Evolutionary conservation across 2,888 invertebrate genomes (phyloP).

Genomic region (Trilocha varians): DNA sequence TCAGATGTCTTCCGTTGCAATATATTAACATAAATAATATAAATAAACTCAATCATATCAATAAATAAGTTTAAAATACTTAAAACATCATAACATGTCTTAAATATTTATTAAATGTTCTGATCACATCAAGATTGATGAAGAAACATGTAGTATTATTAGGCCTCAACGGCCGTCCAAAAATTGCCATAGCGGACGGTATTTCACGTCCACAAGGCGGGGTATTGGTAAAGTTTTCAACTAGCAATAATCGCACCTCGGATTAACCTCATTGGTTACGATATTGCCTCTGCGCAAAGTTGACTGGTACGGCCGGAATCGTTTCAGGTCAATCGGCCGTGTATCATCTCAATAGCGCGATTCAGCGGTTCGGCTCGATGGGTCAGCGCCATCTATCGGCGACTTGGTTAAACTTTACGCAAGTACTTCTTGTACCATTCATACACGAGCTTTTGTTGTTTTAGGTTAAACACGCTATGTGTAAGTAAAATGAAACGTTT

Average conservation of each 20-base stretch:
- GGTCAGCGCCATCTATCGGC: slow-evolving; percentile 31
- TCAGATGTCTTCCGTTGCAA: no score
- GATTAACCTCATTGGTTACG: slow-evolving; percentile 93
- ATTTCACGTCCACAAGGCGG: slow-evolving; percentile 74
- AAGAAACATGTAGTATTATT: slow-evolving; percentile 9
- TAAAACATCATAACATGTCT: no score
- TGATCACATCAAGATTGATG: no score
- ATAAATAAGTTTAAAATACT: no score
- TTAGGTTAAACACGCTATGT: no score
- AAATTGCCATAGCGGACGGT: slow-evolving; percentile 67
- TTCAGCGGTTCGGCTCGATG: slow-evolving; percentile 16
- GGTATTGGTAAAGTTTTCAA: slow-evolving; percentile 96
- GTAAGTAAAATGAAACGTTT: no score
- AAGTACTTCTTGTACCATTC: not conserved
- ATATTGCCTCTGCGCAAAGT: slow-evolving; percentile 95
- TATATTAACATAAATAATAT: no score
- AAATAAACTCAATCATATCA: no score
- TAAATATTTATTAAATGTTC: no score
- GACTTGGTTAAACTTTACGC: not conserved
- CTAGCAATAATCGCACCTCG: slow-evolving; percentile 94
- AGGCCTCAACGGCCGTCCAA: slow-evolving; percentile 51
- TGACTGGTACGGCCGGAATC: slow-evolving; percentile 42
- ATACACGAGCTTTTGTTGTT: no score
- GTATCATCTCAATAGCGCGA: slow-evolving; percentile 35
- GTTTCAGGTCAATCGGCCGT: no score